Evolutionary conservation across 2,888 invertebrate species (phyloP).

Genomic region (Lycophotia porphyrea): DNA sequence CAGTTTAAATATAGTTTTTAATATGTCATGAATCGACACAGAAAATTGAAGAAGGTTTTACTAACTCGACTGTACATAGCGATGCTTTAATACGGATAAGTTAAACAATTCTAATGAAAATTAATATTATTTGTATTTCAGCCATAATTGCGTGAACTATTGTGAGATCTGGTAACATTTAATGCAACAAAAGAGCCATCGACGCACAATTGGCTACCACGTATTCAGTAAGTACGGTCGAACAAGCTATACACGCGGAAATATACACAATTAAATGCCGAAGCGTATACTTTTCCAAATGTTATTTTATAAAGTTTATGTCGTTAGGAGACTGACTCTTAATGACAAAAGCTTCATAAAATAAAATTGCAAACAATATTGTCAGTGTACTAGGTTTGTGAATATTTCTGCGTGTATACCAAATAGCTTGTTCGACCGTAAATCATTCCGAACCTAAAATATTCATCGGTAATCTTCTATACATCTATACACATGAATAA

Average conservation of each 20-base stretch:
- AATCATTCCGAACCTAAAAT: background rate
- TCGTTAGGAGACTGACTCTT: too few relatives aligned
- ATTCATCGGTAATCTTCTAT: background rate
- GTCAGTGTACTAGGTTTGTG: too few relatives aligned
- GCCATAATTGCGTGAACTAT: slow-evolving; percentile 6
- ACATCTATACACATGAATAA: too few relatives aligned
- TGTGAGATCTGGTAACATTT: slow-evolving; percentile 36
- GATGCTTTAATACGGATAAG: background rate
- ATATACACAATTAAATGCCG: too few relatives aligned
- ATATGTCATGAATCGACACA: background rate
- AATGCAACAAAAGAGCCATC: background rate
- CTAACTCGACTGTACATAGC: background rate
- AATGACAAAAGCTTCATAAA: too few relatives aligned
- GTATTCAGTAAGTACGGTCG: background rate
- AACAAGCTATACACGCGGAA: too few relatives aligned
- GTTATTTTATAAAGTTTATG: too few relatives aligned
- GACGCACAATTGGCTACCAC: background rate
- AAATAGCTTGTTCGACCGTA: too few relatives aligned
- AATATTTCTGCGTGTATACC: too few relatives aligned
- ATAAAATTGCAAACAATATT: too few relatives aligned
- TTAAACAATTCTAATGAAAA: background rate
- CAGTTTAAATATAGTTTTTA: background rate
- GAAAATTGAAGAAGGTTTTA: background rate
- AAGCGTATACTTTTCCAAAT: too few relatives aligned
- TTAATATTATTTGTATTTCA: slow-evolving; percentile 37